A percentile compares a stretch with the other conserved stretches of the same genome.
Evolutionary conservation across 1,140 invertebrate genomes (phyloP).

Genomic region (Drosophila mayri): DNA sequence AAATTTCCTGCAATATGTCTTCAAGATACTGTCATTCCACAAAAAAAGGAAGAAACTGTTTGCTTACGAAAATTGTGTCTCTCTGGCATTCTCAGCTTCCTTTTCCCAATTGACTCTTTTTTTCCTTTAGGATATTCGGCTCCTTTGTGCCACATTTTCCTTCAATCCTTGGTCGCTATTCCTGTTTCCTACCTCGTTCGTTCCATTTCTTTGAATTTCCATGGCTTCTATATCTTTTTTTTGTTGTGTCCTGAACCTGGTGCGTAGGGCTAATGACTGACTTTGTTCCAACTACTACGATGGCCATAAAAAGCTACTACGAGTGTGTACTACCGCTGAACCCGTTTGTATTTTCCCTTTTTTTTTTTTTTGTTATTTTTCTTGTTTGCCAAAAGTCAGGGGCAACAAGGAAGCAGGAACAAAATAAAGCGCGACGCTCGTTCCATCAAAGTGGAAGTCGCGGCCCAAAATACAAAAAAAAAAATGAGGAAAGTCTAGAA

Average conservation of each 20-base stretch:
- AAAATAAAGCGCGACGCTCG: slow-evolving; percentile 29
- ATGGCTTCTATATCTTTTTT: slow-evolving; percentile 22
- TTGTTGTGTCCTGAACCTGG: neutral
- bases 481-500: slow-evolving; percentile 15
- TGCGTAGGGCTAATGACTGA: slow-evolving; percentile 34
- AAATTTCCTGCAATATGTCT: slow-evolving; percentile 3
- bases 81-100: slow-evolving; percentile 6
- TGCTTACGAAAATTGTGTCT: slow-evolving; percentile 26
- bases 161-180: slow-evolving; percentile 14
- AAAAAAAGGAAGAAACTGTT: neutral
- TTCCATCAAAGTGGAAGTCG: slow-evolving; percentile 61
- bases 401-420: slow-evolving; percentile 35
- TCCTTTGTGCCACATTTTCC: slow-evolving; percentile 72
- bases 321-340: slow-evolving; percentile 53
- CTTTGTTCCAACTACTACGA: slow-evolving; percentile 33
- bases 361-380: neutral
- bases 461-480: slow-evolving; percentile 20
- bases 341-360: slow-evolving; percentile 1
- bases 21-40: slow-evolving; percentile 9
- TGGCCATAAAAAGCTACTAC: slow-evolving; percentile 51
- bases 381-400: slow-evolving; percentile 47
- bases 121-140: neutral
- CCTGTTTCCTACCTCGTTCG: slow-evolving; percentile 28
- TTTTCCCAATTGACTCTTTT: neutral
- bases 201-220: slow-evolving; percentile 43